Evolutionary conservation across 2,888 invertebrate species (phyloP), one percentile per base, ranked within the genome.

Genomic region (Eudasyphora cyanicolor): DNA sequence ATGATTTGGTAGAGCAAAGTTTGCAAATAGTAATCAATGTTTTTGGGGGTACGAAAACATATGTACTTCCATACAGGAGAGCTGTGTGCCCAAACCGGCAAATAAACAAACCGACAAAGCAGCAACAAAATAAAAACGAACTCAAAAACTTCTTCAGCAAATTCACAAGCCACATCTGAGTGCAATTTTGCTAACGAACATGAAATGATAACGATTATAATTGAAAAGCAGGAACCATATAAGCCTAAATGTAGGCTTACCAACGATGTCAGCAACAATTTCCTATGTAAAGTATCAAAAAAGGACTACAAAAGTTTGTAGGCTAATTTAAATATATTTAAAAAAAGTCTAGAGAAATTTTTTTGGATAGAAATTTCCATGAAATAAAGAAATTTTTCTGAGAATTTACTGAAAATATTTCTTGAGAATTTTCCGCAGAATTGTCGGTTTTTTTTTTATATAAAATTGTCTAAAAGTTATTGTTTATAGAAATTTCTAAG

Each of bases 11-110:
- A 38, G n/a, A n/a, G 21, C 17, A 67, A 79, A 83, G 62, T 83
- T 76, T 69, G 42, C 54, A 73, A 73, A 49, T 76, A 71, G 67
- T 84, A 84, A 84, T 84, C 84, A 84, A 84, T 81, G 84, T 84
- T 81, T 81, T 84, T 49, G n/a, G 42, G 27, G n/a, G n/a, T n/a
- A n/a, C 19, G 69, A 81, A 81, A 78, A 79, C 78, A 81, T 76
- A 67, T 45, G 12, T 38, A 45, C 54, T 29, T 69, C 32, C 69
- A 75, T 2, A 10, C 24, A 70, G n/a, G n/a, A n/a, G n/a, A n/a
- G 21, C 5, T 35, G 12, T 24, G 24, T 54, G 54, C 19, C 32
- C 64, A 32, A 17, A 2, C 32, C 62, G 3, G 38, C 35, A 64
- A 4, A 64, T 10, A 62, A n/a, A 62, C 27, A 62, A 17, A n/a